Conservation (phyloP, 2,113 vertebrate species). For the Amphiprion percula region DNA sequence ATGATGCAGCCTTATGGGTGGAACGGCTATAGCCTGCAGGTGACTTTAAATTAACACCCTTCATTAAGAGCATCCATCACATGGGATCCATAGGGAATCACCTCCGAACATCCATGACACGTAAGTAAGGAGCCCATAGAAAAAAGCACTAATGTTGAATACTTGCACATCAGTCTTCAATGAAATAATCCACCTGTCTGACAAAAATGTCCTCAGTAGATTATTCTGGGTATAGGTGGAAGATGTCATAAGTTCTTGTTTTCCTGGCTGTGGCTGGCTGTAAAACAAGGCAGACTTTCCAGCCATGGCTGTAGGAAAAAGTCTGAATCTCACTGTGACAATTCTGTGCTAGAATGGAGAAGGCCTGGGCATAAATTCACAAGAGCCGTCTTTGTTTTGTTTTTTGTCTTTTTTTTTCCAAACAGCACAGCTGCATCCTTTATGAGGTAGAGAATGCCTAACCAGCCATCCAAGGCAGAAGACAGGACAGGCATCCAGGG, state of each 20-base stretch:
- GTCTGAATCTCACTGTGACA: slow-evolving; percentile 44
- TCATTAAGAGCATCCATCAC: slow-evolving; percentile 81
- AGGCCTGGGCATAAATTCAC: slow-evolving; percentile 64
- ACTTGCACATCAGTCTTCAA: slow-evolving; percentile 39
- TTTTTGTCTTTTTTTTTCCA: slow-evolving; percentile 8
- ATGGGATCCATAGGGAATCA: slow-evolving; percentile 64
- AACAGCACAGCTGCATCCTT: slow-evolving; percentile 76
- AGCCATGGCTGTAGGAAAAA: slow-evolving; percentile 21
- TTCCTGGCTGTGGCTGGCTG: slow-evolving; percentile 28
- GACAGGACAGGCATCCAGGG: slow-evolving; percentile 54
- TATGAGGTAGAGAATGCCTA: slow-evolving; percentile 77
- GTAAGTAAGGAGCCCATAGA: slow-evolving; percentile 43
- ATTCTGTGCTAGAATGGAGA: slow-evolving; percentile 51
- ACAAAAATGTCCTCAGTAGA: slow-evolving; percentile 31
- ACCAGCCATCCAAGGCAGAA: slow-evolving; percentile 68
- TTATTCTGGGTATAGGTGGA: slow-evolving; percentile 40
- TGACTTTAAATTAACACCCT: slow-evolving; percentile 83
- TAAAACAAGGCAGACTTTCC: slow-evolving; percentile 25
- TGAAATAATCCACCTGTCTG: slow-evolving; percentile 53
- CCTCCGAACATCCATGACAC: slow-evolving; percentile 48
- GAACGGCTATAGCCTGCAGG: slow-evolving; percentile 76
- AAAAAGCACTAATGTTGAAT: slow-evolving; percentile 49
- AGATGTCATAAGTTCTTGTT: slow-evolving; percentile 33
- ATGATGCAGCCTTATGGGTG: slow-evolving; percentile 64
- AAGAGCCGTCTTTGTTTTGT: slow-evolving; percentile 33